Percentiles rank a stretch among this genome's conserved stretches.
These are phyloP conservation scores for Parapsyche elsis DNA, from an alignment of 1,140 invertebrate genomes.

Conservation along the genomic window DNA sequence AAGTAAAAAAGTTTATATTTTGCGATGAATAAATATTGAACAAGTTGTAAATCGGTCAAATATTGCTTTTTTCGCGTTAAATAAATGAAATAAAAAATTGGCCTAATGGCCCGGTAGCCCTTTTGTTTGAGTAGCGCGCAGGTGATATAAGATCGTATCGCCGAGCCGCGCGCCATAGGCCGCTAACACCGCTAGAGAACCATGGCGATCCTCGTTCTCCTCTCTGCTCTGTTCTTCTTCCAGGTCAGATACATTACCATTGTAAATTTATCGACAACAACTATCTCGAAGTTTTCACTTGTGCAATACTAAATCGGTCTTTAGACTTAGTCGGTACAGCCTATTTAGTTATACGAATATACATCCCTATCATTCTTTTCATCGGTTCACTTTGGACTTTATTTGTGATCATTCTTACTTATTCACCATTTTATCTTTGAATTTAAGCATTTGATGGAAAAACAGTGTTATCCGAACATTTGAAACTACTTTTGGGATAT, in stretches of 20 bases:
- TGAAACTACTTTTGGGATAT: too few species aligned
- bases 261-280: too few species aligned
- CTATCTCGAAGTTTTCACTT: too few species aligned
- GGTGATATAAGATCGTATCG: constrained; percentile 48
- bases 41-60: background rate
- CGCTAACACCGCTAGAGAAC: constrained; percentile 49
- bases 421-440: too few species aligned
- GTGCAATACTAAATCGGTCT: too few species aligned
- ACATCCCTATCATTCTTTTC: too few species aligned
- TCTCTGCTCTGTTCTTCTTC: constrained; percentile 44
- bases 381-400: too few species aligned
- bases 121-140: constrained; percentile 34
- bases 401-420: too few species aligned
- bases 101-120: background rate
- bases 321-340: too few species aligned
- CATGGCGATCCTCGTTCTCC: constrained; percentile 49
- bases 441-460: too few species aligned
- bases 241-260: constrained; percentile 41
- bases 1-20: background rate
- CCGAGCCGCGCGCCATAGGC: constrained; percentile 51
- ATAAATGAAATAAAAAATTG: background rate
- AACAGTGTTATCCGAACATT: too few species aligned
- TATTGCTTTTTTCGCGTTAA: background rate
- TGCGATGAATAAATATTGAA: background rate
- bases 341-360: too few species aligned